Conservation (phyloP, 2,113 vertebrate species). For the Laterallus jamaicensis region DNA sequence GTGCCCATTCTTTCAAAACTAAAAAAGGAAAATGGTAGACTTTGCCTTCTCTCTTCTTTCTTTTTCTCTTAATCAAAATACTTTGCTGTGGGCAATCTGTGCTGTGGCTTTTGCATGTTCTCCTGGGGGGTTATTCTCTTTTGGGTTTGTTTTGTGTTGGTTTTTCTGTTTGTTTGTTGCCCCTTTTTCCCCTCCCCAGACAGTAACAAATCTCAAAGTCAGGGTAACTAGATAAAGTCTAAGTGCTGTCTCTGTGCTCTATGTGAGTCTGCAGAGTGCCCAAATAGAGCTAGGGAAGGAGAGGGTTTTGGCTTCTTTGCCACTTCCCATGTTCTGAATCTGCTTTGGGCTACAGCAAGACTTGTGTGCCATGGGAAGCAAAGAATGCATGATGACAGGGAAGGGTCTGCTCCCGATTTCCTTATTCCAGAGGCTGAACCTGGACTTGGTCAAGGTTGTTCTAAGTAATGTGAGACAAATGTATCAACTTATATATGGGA, state of each 20-base stretch:
- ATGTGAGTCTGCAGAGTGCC: neutral
- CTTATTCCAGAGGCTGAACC: neutral
- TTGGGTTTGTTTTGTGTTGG: accelerated
- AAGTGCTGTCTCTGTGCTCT: accelerated
- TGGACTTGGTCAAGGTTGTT: neutral
- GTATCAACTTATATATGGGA: neutral
- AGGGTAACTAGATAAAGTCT: neutral
- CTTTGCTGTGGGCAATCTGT: neutral
- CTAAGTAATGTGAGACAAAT: neutral
- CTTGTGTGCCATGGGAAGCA: neutral
- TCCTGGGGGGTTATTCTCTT: neutral
- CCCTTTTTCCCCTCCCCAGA: accelerated
- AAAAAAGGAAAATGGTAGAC: too few species aligned
- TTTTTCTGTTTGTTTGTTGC: neutral
- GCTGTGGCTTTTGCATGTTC: neutral
- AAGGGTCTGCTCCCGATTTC: neutral
- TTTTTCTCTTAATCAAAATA: neutral
- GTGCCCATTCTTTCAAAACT: neutral
- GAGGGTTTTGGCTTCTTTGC: neutral
- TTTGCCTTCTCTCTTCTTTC: neutral
- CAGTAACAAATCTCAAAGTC: neutral
- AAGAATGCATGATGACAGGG: neutral
- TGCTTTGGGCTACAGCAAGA: neutral
- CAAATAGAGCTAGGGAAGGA: neutral
- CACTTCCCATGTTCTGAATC: neutral